Base-by-base conservation (phyloP, 2,797 vertebrate species). In the Apogon talboti region DNA sequence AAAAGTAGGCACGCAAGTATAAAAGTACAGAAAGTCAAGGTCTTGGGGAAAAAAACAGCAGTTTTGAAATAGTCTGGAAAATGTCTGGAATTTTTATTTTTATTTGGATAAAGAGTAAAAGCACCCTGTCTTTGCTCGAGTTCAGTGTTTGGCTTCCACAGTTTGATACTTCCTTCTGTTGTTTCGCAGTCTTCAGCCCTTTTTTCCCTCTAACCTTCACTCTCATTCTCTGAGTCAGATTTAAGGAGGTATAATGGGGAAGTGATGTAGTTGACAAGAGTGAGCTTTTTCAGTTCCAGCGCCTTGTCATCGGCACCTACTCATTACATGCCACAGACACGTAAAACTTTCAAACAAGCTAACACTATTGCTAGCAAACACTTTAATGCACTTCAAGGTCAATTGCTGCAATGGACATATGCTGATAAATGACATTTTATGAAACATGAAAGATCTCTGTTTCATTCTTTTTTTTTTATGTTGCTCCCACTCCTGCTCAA, bases 301-400 rank as follows among this genome's bases (percentile, higher is more conserved):
- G 59, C 69, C 76, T 78, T 89, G 87, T 91, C 87, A 89, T 84
- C 68, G 30, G 75, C 86, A 87, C 73, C 66, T 82, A 81, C 78
- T 91, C 79, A 78, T 85, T 78, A 81, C 65, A 79, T 50, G 61
- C 58, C 19, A 67, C 74, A 86, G 78, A 72, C 50, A 57, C 3
- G 49, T 74, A 73, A 82, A 83, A 76, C 62, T 62, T 78, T 86
- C 63, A 71, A 72, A 85, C 64, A 66, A 67, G 38, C 65, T 68
- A 74, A 76, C 62, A 58, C 54, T 73, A 58, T 67, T 58, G 49
- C 69, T 68, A 87, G 78, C 77, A 78, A 84, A 74, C 74, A 71
- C 82, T 79, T 83, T 80, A 81, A 87, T 71, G 60, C 63, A 76
- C 77, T 85, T 59, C 61, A 66, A 73, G 81, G 76, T 89, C 71